Percentiles rank a stretch among this genome's conserved stretches.
Conservation (phyloP, 2,113 vertebrate species). For the Apodemus sylvaticus region DNA sequence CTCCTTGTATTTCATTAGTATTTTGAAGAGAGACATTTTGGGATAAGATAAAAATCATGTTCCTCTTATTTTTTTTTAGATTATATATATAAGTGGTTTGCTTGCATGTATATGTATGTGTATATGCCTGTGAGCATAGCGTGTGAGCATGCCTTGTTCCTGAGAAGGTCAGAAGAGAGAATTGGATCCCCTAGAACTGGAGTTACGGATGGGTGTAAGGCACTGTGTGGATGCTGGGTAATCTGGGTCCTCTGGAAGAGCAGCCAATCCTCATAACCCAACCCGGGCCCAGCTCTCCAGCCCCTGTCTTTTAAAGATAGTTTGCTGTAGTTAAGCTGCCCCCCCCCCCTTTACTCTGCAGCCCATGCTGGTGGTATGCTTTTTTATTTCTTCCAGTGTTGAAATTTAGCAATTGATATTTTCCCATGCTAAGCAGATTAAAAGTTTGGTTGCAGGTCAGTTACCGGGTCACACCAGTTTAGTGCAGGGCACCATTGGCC, state of each 20-base stretch:
- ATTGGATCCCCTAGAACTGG: not conserved
- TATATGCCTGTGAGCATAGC: not conserved
- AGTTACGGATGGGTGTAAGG: not conserved
- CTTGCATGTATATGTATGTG: not conserved
- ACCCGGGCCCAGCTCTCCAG: not conserved
- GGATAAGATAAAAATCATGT: not conserved
- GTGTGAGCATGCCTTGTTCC: not conserved
- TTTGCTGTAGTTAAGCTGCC: not conserved
- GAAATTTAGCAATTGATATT: not conserved
- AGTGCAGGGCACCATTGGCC: not conserved
- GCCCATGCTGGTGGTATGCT: not conserved
- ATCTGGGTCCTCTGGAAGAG: not conserved
- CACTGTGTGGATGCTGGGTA: not conserved
- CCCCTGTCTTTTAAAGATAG: not conserved
- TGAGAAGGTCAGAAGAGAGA: not conserved
- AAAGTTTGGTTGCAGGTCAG: not conserved
- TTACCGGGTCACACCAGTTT: not conserved
- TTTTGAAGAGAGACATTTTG: not conserved
- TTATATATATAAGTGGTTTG: not conserved
- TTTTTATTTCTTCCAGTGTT: not conserved
- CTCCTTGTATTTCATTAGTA: not conserved
- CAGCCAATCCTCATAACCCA: not conserved
- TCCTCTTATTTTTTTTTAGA: not conserved
- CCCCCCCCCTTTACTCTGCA: not conserved
- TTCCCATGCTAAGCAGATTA: constrained; percentile 2